Evolutionary conservation across 2,888 invertebrate species (phyloP).

Genomic region (Cerastoderma edule): DNA sequence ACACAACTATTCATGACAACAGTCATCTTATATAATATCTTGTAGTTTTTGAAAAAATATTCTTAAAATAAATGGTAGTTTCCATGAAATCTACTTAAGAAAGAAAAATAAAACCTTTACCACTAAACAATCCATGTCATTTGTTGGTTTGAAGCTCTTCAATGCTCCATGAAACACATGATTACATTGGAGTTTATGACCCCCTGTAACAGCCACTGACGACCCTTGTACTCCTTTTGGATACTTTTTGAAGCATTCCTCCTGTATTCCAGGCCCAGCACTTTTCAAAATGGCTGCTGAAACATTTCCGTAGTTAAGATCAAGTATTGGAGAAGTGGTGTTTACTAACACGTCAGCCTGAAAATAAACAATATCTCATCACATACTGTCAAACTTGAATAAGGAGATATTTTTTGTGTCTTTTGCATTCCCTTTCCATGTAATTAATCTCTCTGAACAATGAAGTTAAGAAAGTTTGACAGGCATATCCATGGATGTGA

Average conservation of each 20-base stretch:
- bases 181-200: conserved; percentile 31
- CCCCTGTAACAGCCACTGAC: conserved; percentile 21
- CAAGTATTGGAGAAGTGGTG: conserved; percentile 47
- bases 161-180: conserved; percentile 37
- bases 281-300: conserved; percentile 50
- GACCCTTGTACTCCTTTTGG: conserved; percentile 10
- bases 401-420: no score
- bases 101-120: no score
- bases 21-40: no score
- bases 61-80: no score
- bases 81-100: no score
- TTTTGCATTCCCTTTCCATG: no score
- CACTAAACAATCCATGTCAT: conserved; percentile 1
- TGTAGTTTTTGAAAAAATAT: no score
- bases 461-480: no score
- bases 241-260: conserved; percentile 32
- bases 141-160: background rate
- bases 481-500: no score
- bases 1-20: no score
- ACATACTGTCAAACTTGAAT: no score
- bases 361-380: background rate
- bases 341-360: conserved; percentile 70
- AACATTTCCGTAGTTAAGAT: conserved; percentile 56
- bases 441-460: no score
- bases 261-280: conserved; percentile 60